Conservation (phyloP, 30 jellyfish, hydroid and myxozoan genomes). For the Pseudorhiza aurosa region DNA sequence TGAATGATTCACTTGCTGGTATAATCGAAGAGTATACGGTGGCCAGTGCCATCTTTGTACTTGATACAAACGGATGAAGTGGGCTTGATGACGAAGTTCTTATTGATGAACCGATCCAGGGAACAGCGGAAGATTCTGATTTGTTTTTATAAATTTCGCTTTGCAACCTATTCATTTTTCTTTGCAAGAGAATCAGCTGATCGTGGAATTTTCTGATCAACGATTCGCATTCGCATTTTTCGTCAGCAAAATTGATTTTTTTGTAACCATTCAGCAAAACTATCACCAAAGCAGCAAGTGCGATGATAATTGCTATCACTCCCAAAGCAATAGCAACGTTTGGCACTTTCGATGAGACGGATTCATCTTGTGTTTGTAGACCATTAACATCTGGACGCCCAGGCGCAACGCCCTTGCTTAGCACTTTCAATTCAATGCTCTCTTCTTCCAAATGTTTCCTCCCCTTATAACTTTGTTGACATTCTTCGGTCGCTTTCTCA, state of each 20-base stretch:
- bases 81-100: too few relatives aligned
- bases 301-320: neutral
- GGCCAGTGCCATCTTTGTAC: too few relatives aligned
- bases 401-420: neutral
- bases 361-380: neutral
- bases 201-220: neutral
- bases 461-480: neutral
- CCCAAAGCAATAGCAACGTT: neutral
- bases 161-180: neutral
- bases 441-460: neutral
- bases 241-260: neutral
- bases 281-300: slow-evolving; percentile 6
- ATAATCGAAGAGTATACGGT: too few relatives aligned
- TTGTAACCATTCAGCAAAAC: neutral
- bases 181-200: neutral
- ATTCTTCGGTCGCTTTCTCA: neutral
- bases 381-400: neutral
- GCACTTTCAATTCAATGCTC: slow-evolving; percentile 4
- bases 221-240: neutral
- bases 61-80: too few relatives aligned
- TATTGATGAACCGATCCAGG: too few relatives aligned
- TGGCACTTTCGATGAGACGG: neutral
- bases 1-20: too few relatives aligned
- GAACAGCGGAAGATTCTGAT: too few relatives aligned
- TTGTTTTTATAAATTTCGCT: neutral